A percentile compares a stretch with the other conserved stretches of the same genome.
Evolutionary conservation across 2,888 invertebrate species (phyloP).

Genomic region (Drosophila neotestacea): DNA sequence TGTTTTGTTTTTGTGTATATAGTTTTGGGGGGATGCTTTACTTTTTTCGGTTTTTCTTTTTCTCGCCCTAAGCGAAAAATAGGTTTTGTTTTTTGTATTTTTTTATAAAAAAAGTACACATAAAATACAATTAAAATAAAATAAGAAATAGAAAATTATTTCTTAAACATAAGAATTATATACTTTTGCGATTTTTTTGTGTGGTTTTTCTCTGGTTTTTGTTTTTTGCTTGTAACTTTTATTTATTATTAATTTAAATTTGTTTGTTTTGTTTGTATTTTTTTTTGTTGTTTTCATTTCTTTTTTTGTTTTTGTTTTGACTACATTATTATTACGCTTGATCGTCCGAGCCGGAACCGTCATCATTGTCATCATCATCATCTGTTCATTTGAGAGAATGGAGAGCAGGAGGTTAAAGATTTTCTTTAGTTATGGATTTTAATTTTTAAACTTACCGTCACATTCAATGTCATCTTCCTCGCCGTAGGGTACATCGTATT

Average conservation of each 20-base stretch:
- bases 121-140: slow-evolving; percentile 84
- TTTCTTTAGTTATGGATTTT: not conserved
- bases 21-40: slow-evolving; percentile 69
- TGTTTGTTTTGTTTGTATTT: slow-evolving; percentile 77
- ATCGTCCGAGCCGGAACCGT: slow-evolving; percentile 85
- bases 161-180: slow-evolving; percentile 84
- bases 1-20: slow-evolving; percentile 54
- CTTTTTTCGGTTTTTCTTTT: slow-evolving; percentile 67
- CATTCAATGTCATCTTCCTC: slow-evolving; percentile 84
- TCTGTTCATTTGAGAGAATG: slow-evolving; percentile 62
- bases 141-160: slow-evolving; percentile 85
- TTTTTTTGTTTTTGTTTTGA: slow-evolving; percentile 82
- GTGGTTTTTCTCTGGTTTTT: slow-evolving; percentile 75
- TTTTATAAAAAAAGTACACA: slow-evolving; percentile 84
- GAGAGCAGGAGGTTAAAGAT: slow-evolving; percentile 1
- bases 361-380: slow-evolving; percentile 84
- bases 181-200: slow-evolving; percentile 81
- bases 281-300: slow-evolving; percentile 71
- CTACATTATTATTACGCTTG: slow-evolving; percentile 85
- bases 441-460: slow-evolving; percentile 69
- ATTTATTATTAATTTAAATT: slow-evolving; percentile 81
- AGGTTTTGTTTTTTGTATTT: slow-evolving; percentile 72
- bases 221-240: slow-evolving; percentile 76
- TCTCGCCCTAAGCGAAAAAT: slow-evolving; percentile 51
- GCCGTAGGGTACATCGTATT: slow-evolving; percentile 84